Percentiles rank a stretch among this genome's conserved stretches.
phyloP scores from a whole-genome alignment of 1,140 invertebrate genomes.

The Zelostemma sp. region DNA sequence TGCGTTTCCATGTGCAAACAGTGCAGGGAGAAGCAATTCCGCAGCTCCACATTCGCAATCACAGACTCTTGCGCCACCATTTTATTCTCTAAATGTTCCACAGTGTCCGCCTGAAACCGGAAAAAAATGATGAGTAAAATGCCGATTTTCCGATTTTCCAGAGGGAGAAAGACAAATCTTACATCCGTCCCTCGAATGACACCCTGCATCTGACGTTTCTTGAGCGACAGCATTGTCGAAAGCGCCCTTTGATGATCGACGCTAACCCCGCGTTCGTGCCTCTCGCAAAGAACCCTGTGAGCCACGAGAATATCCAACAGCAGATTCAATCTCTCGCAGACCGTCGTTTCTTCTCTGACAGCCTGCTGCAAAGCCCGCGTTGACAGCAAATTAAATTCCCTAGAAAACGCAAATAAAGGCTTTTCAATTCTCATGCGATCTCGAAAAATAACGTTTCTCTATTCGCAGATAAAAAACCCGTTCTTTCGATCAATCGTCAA shows the following conservation, averaged over 20 bases:
- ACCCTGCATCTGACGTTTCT: slow-evolving; percentile 79
- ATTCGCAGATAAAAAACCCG: not conserved
- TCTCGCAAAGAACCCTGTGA: slow-evolving; percentile 78
- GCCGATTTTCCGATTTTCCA: too few relatives aligned
- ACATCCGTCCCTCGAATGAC: slow-evolving; percentile 76
- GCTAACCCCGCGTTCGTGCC: slow-evolving; percentile 78
- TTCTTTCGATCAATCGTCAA: too few relatives aligned
- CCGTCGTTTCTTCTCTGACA: slow-evolving; percentile 72
- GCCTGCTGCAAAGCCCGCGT: slow-evolving; percentile 69
- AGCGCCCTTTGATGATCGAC: slow-evolving; percentile 79
- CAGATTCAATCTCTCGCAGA: slow-evolving; percentile 75
- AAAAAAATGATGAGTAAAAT: too few relatives aligned
- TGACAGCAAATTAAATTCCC: slow-evolving; percentile 68
- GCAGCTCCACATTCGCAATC: slow-evolving; percentile 78
- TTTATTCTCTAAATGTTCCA: slow-evolving; percentile 77
- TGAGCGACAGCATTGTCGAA: slow-evolving; percentile 78
- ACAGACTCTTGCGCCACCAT: slow-evolving; percentile 80
- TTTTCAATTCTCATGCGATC: too few relatives aligned
- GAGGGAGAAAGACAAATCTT: too few relatives aligned
- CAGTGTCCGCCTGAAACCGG: slow-evolving; percentile 73
- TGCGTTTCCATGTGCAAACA: slow-evolving; percentile 82
- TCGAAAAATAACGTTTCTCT: not conserved
- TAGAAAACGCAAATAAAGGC: too few relatives aligned
- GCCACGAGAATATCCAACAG: slow-evolving; percentile 76
- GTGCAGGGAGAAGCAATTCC: slow-evolving; percentile 79